Evolutionary conservation across 2,113 vertebrate genomes (phyloP).

Genomic region (Forbesichthys papilliferus): DNA sequence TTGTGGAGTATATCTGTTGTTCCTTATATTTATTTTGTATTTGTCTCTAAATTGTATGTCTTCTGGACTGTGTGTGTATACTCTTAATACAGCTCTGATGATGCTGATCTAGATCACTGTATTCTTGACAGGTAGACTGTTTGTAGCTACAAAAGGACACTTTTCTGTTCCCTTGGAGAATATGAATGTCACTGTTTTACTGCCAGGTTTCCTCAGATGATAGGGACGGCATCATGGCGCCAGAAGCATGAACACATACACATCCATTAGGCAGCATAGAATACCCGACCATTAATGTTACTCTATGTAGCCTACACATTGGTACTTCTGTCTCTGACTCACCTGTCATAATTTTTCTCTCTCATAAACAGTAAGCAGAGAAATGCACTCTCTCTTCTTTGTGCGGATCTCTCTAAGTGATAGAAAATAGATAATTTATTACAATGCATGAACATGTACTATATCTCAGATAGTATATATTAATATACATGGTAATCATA

Average conservation of each 20-base stretch:
- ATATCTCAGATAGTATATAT: background rate
- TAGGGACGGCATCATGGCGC: background rate
- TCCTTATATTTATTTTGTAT: no score
- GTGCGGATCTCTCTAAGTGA: no score
- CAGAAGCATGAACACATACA: constrained; percentile 17
- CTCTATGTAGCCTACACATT: background rate
- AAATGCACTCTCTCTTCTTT: no score
- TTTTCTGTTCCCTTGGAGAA: background rate
- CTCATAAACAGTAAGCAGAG: background rate
- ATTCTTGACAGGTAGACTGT: background rate
- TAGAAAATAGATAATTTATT: no score
- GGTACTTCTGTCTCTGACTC: background rate
- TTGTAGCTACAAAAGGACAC: background rate
- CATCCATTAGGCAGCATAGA: background rate
- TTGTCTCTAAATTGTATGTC: no score
- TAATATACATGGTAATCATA: background rate
- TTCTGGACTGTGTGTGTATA: no score
- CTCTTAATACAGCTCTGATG: no score
- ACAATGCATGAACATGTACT: background rate
- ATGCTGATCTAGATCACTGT: background rate
- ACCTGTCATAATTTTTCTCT: background rate
- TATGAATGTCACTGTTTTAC: background rate
- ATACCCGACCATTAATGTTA: background rate
- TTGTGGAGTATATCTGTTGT: no score
- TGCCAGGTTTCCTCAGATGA: constrained; percentile 2